A percentile compares a stretch with the other conserved stretches of the same genome.
These are phyloP conservation scores for Saccostrea cuccullata DNA, from an alignment of 1,140 invertebrate species.

Conservation along the genomic window DNA sequence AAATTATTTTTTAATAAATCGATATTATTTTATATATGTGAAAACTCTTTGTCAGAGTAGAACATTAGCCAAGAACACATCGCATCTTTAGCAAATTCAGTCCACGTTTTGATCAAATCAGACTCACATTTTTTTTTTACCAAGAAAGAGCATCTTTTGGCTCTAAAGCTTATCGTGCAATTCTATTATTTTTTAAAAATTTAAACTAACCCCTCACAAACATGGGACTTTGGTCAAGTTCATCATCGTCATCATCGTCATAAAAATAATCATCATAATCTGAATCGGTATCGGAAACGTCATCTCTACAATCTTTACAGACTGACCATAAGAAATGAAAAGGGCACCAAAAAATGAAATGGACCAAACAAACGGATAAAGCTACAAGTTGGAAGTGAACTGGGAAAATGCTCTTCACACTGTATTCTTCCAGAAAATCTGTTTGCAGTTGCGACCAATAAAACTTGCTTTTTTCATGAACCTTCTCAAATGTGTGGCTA, in stretches of 20 bases:
- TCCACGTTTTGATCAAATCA: too few relatives aligned
- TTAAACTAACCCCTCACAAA: neutral
- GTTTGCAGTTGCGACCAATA: constrained; percentile 27
- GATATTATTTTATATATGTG: too few relatives aligned
- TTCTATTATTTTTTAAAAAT: neutral
- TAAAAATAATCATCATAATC: too few relatives aligned
- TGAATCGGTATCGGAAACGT: too few relatives aligned
- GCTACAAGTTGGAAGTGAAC: constrained; percentile 21
- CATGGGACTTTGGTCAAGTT: neutral
- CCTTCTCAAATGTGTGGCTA: neutral
- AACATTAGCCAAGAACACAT: too few relatives aligned
- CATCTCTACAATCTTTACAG: neutral
- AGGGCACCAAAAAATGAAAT: neutral
- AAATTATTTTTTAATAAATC: too few relatives aligned
- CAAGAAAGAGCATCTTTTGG: too few relatives aligned
- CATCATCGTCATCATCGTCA: neutral
- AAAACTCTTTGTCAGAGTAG: too few relatives aligned
- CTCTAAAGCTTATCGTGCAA: too few relatives aligned
- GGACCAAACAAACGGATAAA: neutral
- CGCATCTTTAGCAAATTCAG: too few relatives aligned
- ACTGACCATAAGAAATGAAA: neutral
- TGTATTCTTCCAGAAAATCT: constrained; percentile 36
- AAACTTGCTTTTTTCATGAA: neutral
- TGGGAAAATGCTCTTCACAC: constrained; percentile 31
- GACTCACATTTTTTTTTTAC: too few relatives aligned